Conservation (phyloP, 2,888 invertebrate genomes). For the Allygus modestus region DNA sequence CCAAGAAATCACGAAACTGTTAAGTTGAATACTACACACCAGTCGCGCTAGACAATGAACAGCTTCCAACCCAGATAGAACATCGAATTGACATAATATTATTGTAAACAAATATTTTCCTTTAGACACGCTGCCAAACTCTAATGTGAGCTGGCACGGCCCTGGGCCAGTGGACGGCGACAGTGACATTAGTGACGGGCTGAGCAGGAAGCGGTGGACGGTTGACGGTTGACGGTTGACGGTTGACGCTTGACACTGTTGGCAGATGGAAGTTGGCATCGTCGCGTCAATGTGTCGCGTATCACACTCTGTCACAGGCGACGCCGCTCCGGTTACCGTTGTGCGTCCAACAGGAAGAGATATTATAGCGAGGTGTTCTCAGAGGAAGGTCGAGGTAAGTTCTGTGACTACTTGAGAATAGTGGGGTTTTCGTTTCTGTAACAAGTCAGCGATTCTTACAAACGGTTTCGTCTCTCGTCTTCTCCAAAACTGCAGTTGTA, state of each 20-base stretch:
- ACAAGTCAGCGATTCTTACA: too few species aligned
- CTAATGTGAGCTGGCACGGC: neutral
- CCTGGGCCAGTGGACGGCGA: neutral
- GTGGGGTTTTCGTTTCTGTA: too few species aligned
- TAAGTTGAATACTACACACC: too few species aligned
- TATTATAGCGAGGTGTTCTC: neutral
- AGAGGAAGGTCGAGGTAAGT: too few species aligned
- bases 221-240: constrained; percentile 18
- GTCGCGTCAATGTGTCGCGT: constrained; percentile 27
- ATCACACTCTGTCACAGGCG: constrained; percentile 30
- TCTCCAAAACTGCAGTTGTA: too few species aligned
- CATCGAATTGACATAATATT: neutral
- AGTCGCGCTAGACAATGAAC: too few species aligned
- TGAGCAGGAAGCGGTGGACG: constrained; percentile 30
- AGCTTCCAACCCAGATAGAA: neutral
- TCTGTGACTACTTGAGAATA: too few species aligned
- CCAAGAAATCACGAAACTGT: too few species aligned
- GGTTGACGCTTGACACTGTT: constrained; percentile 13
- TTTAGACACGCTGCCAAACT: neutral
- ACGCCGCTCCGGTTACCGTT: neutral
- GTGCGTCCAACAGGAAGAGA: constrained; percentile 2
- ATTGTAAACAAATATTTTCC: constrained; percentile 3
- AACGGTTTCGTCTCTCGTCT: too few species aligned
- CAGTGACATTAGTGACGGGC: neutral
- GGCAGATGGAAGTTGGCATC: constrained; percentile 35